Evolutionary conservation across 1,140 invertebrate genomes (phyloP).

Genomic region (Aphelinus atriplicis): DNA sequence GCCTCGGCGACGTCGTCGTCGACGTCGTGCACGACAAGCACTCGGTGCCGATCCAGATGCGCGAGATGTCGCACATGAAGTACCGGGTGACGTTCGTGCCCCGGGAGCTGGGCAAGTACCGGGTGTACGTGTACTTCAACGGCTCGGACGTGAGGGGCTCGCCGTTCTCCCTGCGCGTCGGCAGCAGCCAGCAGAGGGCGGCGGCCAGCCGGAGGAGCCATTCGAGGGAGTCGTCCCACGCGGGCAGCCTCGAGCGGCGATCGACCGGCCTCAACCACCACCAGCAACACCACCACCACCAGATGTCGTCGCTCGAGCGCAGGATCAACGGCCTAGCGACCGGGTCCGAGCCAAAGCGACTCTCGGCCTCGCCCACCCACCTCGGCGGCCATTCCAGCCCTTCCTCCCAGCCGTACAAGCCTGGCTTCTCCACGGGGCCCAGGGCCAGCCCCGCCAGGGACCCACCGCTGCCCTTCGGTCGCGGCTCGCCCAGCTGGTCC

Average conservation of each 20-base stretch:
- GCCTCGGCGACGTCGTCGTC: conserved; percentile 86
- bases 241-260: conserved; percentile 1
- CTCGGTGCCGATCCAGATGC: conserved; percentile 84
- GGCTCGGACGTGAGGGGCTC: conserved; percentile 94
- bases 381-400: too few species aligned
- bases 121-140: conserved; percentile 94
- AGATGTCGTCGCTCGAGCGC: conserved; percentile 55
- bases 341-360: too few species aligned
- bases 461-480: too few species aligned
- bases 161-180: conserved; percentile 82
- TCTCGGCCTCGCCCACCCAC: too few species aligned
- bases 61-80: conserved; percentile 82
- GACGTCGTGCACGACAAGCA: conserved; percentile 88
- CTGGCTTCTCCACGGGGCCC: conserved; percentile 35
- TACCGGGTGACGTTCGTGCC: conserved; percentile 92
- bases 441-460: conserved; percentile 44
- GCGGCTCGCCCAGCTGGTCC: conserved; percentile 51
- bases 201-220: conserved; percentile 54
- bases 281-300: too few species aligned
- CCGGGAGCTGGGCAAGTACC: conserved; percentile 88
- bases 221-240: conserved; percentile 10
- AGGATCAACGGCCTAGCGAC: conserved; percentile 60
- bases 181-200: conserved; percentile 68
- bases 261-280: neutral
- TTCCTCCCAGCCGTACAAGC: too few species aligned